Base-by-base conservation (phyloP, 2,113 vertebrate species). In the Hypomesus transpacificus region DNA sequence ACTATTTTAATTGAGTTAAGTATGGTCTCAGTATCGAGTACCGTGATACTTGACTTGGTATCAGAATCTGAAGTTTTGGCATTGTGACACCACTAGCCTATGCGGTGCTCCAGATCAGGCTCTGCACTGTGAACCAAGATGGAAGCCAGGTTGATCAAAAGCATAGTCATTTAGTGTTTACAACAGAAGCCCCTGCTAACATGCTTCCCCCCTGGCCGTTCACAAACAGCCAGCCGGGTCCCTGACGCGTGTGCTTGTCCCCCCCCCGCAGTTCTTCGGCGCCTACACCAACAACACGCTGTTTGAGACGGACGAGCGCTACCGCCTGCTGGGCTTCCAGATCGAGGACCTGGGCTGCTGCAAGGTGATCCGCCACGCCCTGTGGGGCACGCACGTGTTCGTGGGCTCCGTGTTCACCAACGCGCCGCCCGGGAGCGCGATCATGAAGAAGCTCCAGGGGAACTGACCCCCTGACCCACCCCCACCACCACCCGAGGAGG, bases 291-390 rank as follows among this genome's bases (percentile, higher is more conserved):
- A 94, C 93, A 95, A 86, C 87, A 87, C 94, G 0, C 90, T 99
- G 66, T 96, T 97, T 75, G 97, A 99, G 84, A 99, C 97, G 0
- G 96, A 99, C 39, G 96, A 97, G 62, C 76, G 95, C 1, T 99
- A 96, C 77, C 86, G 87, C 6, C 92, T 95, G 39, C 87, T 99
- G 82, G 97, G 96, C 2, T 99, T 98, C 50, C 87, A 86, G 5
- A 83, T 98, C 1, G 96, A 98, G 63, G 97, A 99, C 76, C 92
- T 99, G 26, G 96, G 97, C 56, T 99, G 97, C 93, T 99, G 96
- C 88, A 95, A 94, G 87, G 96, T 98, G 3, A 98, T 99, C 82
- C 91, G 92, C 7, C 96, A 99, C 62, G 59, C 81, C 52, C 62
- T 96, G 8, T 99, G 96, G 97, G 96, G 95, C 0, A 94, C 94